Evolutionary conservation across 2,888 invertebrate species (phyloP).

Genomic region (Epinotia demarniana): DNA sequence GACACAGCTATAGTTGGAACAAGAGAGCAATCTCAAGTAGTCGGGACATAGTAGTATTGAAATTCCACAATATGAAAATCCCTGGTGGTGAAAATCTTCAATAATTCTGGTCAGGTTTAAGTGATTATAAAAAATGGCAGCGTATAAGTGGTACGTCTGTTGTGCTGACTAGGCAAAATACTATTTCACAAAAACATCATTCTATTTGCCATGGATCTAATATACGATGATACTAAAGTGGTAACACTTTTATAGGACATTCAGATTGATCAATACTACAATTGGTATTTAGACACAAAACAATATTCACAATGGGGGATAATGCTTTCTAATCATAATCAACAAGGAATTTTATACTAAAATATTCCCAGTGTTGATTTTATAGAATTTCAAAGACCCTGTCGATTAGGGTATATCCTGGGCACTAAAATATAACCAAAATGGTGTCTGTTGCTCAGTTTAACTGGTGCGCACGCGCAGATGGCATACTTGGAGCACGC

Average conservation of each 20-base stretch:
- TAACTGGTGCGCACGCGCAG: not conserved
- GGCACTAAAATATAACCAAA: not conserved
- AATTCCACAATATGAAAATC: too few species aligned
- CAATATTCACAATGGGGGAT: constrained; percentile 46
- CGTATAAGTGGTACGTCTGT: constrained; percentile 47
- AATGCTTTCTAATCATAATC: constrained; percentile 43
- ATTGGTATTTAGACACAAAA: constrained; percentile 43
- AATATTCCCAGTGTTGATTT: not conserved
- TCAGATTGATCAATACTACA: constrained; percentile 39
- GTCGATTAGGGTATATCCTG: not conserved
- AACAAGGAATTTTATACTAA: not conserved
- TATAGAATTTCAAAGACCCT: not conserved
- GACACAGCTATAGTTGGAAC: too few species aligned
- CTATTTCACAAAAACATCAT: constrained; percentile 37
- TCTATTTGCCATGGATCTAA: constrained; percentile 42
- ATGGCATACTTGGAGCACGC: too few species aligned
- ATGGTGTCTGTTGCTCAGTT: not conserved
- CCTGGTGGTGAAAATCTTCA: too few species aligned
- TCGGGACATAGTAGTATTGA: too few species aligned
- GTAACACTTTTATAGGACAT: constrained; percentile 51
- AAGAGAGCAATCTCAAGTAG: too few species aligned
- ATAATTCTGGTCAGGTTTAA: not conserved
- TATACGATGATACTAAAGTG: constrained; percentile 49
- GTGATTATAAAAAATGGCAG: constrained; percentile 49
- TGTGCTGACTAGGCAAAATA: constrained; percentile 49